Evolutionary conservation across 2,113 vertebrate species (phyloP), one percentile per base, ranked within the genome.

Genomic region (Lutjanus erythropterus): DNA sequence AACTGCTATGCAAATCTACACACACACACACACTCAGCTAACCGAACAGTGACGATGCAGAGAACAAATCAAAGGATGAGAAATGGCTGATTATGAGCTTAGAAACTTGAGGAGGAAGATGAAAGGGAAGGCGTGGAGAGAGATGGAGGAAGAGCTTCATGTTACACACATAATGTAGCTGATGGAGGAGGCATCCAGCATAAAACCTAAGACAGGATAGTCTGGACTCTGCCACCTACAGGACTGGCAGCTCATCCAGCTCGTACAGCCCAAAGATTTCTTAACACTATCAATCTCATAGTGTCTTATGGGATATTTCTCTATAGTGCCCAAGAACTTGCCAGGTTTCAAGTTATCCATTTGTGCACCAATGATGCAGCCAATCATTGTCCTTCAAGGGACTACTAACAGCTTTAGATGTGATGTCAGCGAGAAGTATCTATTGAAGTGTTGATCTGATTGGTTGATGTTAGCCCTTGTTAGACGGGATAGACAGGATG

Each of bases 21-120:
- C 10, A 25, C 49, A 50, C 46, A 76, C 39, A 53, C 37, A 19
- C 61, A 23, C 74, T 72, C 76, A 62, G 39, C 42, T 16, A 64
- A 49, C 46, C 14, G 5, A 67, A n/a, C 41, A 52, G 41, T 59
- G 49, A 77, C 1, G 53, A 71, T 50, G 29, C 10, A 1, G 35
- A 70, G 59, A 56, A 64, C 27, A 68, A 89, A 74, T 83, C 58
- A 83, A 80, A 73, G 76, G 50, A 56, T 3, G 74, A 81, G 75
- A 83, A 78, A 80, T 35, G 75, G 55, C 46, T 88, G 71, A 83
- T 85, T 64, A 83, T 69, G 46, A 76, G 79, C 74, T 81, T 56
- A 76, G 73, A 46, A 81, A 70, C 23, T 61, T 41, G 67, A 71
- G 72, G 55, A 79, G 31, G 42, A 81, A 60, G 74, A 81, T 87